Conservation (phyloP, 2,888 invertebrate species). For the Junonia oenone region DNA sequence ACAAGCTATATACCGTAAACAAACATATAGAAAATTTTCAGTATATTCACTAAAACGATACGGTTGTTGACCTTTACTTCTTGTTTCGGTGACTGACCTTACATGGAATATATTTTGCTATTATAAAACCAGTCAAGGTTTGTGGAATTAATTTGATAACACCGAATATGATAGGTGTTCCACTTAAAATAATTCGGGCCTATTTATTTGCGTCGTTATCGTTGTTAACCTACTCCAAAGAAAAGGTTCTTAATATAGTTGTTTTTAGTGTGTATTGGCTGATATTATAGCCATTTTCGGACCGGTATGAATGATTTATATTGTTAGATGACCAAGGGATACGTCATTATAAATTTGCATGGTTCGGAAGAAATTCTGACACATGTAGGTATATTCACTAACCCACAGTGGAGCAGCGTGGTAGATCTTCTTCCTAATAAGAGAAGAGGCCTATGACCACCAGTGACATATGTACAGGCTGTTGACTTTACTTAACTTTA, state of each 20-base stretch:
- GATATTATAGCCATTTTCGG: background rate
- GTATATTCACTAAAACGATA: slow-evolving; percentile 19
- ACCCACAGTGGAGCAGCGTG: no score
- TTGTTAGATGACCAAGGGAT: no score
- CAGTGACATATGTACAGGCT: no score
- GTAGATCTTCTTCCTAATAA: no score
- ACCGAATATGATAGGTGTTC: slow-evolving; percentile 7
- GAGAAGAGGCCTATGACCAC: no score
- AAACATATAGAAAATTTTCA: slow-evolving; percentile 3
- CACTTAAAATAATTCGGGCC: background rate
- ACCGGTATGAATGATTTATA: no score
- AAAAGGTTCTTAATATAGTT: background rate
- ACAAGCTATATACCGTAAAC: no score
- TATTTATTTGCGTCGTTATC: background rate
- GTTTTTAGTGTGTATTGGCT: background rate
- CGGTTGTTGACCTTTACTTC: slow-evolving; percentile 21
- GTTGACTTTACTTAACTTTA: no score
- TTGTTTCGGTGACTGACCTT: slow-evolving; percentile 25
- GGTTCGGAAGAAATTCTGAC: no score
- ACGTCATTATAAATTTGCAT: no score
- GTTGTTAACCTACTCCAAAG: background rate
- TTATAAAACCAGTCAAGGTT: slow-evolving; percentile 31
- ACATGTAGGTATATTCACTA: no score
- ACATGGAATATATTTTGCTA: slow-evolving; percentile 20
- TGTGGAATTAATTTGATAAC: slow-evolving; percentile 27